These are phyloP conservation scores for Deilephila porcellus DNA, from an alignment of 2,888 invertebrate genomes.

Conservation along the genomic window DNA sequence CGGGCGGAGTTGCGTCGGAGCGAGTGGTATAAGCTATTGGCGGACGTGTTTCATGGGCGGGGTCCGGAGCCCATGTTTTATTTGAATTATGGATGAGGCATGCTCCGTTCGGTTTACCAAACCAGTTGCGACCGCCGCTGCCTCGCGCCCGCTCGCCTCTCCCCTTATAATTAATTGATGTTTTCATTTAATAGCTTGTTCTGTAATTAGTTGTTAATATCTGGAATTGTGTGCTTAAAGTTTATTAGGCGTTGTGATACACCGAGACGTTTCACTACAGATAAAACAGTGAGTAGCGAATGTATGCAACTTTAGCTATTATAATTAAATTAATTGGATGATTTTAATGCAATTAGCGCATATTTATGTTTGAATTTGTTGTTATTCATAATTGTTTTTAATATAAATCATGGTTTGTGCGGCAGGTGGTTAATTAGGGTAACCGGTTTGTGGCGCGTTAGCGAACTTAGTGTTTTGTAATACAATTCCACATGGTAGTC, in stretches of 20 bases:
- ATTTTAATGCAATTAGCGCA: slow-evolving; percentile 17
- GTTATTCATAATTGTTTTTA: background rate
- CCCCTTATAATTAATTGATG: slow-evolving; percentile 82
- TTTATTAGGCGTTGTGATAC: slow-evolving; percentile 67
- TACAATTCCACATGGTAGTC: background rate
- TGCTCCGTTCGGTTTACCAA: slow-evolving; percentile 71
- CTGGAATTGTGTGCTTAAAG: slow-evolving; percentile 74
- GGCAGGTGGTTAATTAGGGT: background rate
- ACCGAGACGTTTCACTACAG: slow-evolving; percentile 36
- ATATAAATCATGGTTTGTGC: slow-evolving; percentile 13
- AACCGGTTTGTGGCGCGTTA: slow-evolving; percentile 13
- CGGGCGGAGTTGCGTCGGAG: slow-evolving; percentile 76
- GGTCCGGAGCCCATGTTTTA: slow-evolving; percentile 81
- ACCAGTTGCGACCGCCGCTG: slow-evolving; percentile 80
- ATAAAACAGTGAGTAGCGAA: slow-evolving; percentile 44
- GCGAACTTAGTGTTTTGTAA: background rate
- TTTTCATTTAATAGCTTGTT: slow-evolving; percentile 81
- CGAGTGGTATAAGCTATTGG: slow-evolving; percentile 75
- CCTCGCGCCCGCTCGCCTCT: slow-evolving; percentile 80
- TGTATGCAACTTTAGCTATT: slow-evolving; percentile 31
- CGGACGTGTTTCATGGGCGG: slow-evolving; percentile 79
- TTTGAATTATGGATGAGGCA: slow-evolving; percentile 84
- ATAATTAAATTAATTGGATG: background rate
- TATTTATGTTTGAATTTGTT: background rate
- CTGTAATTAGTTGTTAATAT: slow-evolving; percentile 75